These are phyloP conservation scores for Dolichallabes microphthalmus DNA, from an alignment of 2,113 vertebrate genomes.

Conservation along the genomic window DNA sequence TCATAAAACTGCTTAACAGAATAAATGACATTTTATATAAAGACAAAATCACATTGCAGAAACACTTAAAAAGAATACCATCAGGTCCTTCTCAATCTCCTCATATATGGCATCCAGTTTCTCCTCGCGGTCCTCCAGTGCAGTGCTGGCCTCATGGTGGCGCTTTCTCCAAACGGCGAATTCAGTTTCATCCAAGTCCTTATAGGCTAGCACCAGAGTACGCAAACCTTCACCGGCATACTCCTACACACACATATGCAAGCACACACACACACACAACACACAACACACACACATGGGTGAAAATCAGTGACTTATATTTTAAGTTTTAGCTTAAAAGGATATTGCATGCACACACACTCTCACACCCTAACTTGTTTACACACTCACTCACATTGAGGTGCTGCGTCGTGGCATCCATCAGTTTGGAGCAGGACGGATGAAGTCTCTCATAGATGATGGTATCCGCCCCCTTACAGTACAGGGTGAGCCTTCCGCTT, in stretches of 20 bases:
- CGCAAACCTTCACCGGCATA: slow-evolving; percentile 89
- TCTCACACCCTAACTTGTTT: neutral
- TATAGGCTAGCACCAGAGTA: slow-evolving; percentile 86
- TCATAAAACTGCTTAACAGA: neutral
- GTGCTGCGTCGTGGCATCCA: slow-evolving; percentile 78
- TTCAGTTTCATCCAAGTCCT: slow-evolving; percentile 76
- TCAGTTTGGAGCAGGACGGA: slow-evolving; percentile 74
- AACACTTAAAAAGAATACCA: slow-evolving; percentile 68
- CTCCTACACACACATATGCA: slow-evolving; percentile 68
- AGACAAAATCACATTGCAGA: neutral
- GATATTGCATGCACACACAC: neutral
- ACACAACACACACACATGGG: neutral
- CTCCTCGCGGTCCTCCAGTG: slow-evolving; percentile 78
- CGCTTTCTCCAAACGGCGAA: slow-evolving; percentile 77
- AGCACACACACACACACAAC: slow-evolving; percentile 19
- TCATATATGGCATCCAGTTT: slow-evolving; percentile 80
- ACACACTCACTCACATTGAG: slow-evolving; percentile 79
- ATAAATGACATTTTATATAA: neutral
- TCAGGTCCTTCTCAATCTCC: slow-evolving; percentile 87
- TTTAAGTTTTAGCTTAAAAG: neutral
- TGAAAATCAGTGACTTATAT: neutral
- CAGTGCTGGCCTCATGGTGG: slow-evolving; percentile 79
- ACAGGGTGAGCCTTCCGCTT: slow-evolving; percentile 78
- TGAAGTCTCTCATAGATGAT: slow-evolving; percentile 84
- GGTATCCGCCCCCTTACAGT: slow-evolving; percentile 95